phyloP scores from a whole-genome alignment of 1,140 invertebrate species.

The Tribolium castaneum region DNA sequence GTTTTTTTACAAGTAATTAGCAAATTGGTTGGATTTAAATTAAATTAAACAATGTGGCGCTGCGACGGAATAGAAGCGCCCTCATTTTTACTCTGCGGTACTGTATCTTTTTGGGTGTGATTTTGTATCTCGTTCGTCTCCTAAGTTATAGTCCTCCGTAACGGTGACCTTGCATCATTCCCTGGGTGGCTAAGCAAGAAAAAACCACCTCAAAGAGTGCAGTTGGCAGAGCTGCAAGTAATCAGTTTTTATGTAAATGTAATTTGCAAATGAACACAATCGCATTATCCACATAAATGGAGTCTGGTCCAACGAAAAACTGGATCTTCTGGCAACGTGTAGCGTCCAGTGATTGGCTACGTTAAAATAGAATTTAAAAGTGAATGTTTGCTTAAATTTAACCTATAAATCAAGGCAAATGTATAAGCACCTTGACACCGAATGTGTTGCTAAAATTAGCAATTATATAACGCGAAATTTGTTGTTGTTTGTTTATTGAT shows the following conservation, averaged over 20 bases:
- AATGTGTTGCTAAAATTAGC: conserved; percentile 40
- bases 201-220: conserved; percentile 10
- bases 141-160: too few relatives aligned
- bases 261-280: conserved; percentile 30
- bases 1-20: too few relatives aligned
- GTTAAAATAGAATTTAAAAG: conserved; percentile 34
- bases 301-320: neutral
- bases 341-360: conserved; percentile 3
- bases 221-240: conserved; percentile 17
- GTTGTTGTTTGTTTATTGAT: conserved; percentile 34
- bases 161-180: too few relatives aligned
- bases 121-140: too few relatives aligned
- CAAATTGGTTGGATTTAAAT: too few relatives aligned
- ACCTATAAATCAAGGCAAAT: conserved; percentile 35
- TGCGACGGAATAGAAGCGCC: too few relatives aligned
- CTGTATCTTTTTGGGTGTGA: too few relatives aligned
- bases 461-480: conserved; percentile 27
- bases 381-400: conserved; percentile 36
- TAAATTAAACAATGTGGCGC: too few relatives aligned
- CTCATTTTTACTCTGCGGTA: too few relatives aligned
- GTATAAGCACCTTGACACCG: conserved; percentile 41
- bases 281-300: conserved; percentile 10
- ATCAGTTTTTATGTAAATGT: conserved; percentile 30
- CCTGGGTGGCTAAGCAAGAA: conserved; percentile 1
- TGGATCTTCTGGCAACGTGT: neutral